Evolutionary conservation across 1,140 invertebrate genomes (phyloP), one percentile per base, ranked within the genome.

Genomic region (Pomacea maculata): DNA sequence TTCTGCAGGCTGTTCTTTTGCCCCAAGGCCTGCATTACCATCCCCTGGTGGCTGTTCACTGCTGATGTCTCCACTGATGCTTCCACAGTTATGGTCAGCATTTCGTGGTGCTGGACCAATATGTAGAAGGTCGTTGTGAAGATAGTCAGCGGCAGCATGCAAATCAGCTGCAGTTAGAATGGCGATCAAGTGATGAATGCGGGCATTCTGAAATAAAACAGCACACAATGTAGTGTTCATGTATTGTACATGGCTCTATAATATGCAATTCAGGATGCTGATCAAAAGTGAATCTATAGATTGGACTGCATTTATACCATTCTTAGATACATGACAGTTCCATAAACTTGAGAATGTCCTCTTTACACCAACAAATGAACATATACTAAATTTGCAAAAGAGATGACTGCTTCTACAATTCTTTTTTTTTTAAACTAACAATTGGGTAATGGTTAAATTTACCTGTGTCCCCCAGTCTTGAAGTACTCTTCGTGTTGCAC

Each of bases 391-490:
- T 6, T 61, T 61, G 52, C 74, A 61, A 61, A 61, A 63, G 14
- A 25, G 17, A 10, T 75, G 19, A 8, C 29, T 14, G 29, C 14
- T 45, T 45, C 6, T 2, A 45, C 3, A 2, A 2, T 6, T 45
- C 34, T 45, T 45, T 45, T 45, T 45, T 45, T 45, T 45, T 45
- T 1, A 45, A 45, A 4, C 6, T 21, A 34, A 9, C 14, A 52
- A 19, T 9, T 57, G 74, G n/a, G 15, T 55, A 14, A 57, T 17
- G 74, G 19, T 17, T 21, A 11, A 12, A 29, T 67, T 78, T 45
- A 78, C 77, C 70, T 71, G 67, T 21, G 86, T 89, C 8, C 81
- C 83, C 88, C 88, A 89, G 65, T 89, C 88, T 64, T 86, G 82
- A 70, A 86, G 76, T 45, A 88, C 80, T 9, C 77, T 55, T 45